Percentiles rank a stretch among this genome's conserved stretches.
These are phyloP conservation scores for Cryptoprocta ferox DNA, from an alignment of 2,797 vertebrate species.

Conservation along the genomic window DNA sequence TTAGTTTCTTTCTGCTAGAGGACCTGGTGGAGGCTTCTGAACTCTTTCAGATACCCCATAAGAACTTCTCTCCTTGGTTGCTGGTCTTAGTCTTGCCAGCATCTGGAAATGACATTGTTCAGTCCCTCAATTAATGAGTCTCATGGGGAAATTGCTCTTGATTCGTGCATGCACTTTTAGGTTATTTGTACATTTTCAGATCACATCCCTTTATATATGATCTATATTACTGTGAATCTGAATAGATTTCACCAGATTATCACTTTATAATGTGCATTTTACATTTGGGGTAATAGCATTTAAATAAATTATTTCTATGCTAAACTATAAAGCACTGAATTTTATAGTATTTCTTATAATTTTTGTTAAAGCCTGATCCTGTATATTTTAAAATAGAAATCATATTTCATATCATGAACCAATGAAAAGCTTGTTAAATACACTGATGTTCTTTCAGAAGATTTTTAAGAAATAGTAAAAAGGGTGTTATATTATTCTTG, in stretches of 20 bases:
- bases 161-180: background rate
- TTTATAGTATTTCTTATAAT: constrained; percentile 39
- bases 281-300: constrained; percentile 35
- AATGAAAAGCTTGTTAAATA: constrained; percentile 36
- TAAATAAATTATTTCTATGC: constrained; percentile 49
- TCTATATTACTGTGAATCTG: background rate
- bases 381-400: constrained; percentile 23
- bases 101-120: background rate
- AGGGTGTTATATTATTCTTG: background rate
- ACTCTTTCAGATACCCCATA: background rate
- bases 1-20: background rate
- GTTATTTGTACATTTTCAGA: constrained; percentile 41
- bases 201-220: background rate
- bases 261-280: constrained; percentile 13
- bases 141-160: background rate
- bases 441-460: constrained; percentile 29
- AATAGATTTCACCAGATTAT: constrained; percentile 34
- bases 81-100: background rate
- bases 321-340: constrained; percentile 27
- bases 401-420: constrained; percentile 32
- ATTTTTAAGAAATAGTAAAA: background rate
- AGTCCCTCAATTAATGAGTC: background rate
- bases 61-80: background rate
- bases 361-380: constrained; percentile 26
- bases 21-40: background rate